Conservation (phyloP, 2,797 vertebrate genomes). For the Notamacropus eugenii region DNA sequence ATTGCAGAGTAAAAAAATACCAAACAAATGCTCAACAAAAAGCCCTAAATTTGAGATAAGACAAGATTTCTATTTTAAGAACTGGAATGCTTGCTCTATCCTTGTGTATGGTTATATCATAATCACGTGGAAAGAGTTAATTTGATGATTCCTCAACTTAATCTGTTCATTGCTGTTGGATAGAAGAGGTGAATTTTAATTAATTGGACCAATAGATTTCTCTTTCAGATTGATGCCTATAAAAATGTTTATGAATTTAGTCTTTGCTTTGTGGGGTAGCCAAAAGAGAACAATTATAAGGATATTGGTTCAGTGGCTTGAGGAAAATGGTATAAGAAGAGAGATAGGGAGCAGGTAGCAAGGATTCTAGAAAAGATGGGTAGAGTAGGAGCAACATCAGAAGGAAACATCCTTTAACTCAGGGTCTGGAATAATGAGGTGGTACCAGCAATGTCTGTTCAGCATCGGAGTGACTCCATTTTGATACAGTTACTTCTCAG, state of each 20-base stretch:
- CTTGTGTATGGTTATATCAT: constrained; percentile 30
- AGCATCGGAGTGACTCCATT: too few species aligned
- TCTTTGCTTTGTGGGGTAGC: neutral
- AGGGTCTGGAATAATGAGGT: rapidly evolving
- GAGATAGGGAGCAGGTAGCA: neutral
- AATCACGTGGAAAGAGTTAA: neutral
- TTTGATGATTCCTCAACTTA: neutral
- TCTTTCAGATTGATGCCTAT: constrained; percentile 42
- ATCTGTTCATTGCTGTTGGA: constrained; percentile 20
- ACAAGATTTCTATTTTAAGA: constrained; percentile 68
- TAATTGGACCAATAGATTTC: neutral
- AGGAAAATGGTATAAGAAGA: neutral
- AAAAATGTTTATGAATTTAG: constrained; percentile 39
- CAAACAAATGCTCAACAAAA: constrained; percentile 3
- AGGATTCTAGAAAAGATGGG: neutral
- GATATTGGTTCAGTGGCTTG: neutral
- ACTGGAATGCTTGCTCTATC: neutral
- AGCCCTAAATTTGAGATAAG: constrained; percentile 54
- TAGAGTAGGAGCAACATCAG: neutral
- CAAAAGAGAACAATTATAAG: neutral
- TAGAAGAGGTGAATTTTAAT: constrained; percentile 39
- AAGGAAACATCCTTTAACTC: neutral
- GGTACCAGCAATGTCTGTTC: neutral
- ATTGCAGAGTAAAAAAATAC: constrained; percentile 30
- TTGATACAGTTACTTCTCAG: neutral